Percentiles rank a stretch among this genome's conserved stretches.
Evolutionary conservation across 2,797 vertebrate genomes (phyloP).

Genomic region (Pangasius macronema): DNA sequence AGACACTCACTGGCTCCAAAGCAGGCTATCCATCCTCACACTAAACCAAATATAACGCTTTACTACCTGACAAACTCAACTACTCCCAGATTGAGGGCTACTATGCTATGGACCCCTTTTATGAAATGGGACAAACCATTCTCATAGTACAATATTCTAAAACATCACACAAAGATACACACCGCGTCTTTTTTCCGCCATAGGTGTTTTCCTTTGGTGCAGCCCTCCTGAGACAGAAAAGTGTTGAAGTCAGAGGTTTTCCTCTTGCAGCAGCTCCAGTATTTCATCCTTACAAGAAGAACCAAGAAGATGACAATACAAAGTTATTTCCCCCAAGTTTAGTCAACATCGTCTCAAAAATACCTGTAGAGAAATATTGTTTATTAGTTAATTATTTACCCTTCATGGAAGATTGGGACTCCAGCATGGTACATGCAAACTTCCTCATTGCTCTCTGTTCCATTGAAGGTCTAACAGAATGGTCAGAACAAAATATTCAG

Average conservation of each 20-base stretch:
- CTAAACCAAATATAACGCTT: not conserved
- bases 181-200: slow-evolving; percentile 92
- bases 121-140: not conserved
- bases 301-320: not conserved
- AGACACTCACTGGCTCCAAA: not conserved
- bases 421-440: slow-evolving; percentile 88
- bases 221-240: slow-evolving; percentile 94
- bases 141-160: not conserved
- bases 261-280: slow-evolving; percentile 97
- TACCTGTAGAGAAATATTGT: not conserved
- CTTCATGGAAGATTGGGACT: slow-evolving; percentile 79
- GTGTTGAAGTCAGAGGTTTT: slow-evolving; percentile 99
- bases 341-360: not conserved
- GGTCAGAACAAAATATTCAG: not conserved
- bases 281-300: slow-evolving; percentile 89
- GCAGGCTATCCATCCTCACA: not conserved
- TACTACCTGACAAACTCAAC: not conserved
- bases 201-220: slow-evolving; percentile 83
- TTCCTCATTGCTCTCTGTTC: slow-evolving; percentile 82
- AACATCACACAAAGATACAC: slow-evolving; percentile 56
- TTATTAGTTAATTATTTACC: slow-evolving; percentile 58
- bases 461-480: slow-evolving; percentile 70
- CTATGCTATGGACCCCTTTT: not conserved
- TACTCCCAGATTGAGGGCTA: not conserved
- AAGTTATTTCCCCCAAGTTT: not conserved